Percentiles rank a stretch among this genome's conserved stretches.
phyloP scores from a whole-genome alignment of 2,113 vertebrate species.

The Boleophthalmus pectinirostris region DNA sequence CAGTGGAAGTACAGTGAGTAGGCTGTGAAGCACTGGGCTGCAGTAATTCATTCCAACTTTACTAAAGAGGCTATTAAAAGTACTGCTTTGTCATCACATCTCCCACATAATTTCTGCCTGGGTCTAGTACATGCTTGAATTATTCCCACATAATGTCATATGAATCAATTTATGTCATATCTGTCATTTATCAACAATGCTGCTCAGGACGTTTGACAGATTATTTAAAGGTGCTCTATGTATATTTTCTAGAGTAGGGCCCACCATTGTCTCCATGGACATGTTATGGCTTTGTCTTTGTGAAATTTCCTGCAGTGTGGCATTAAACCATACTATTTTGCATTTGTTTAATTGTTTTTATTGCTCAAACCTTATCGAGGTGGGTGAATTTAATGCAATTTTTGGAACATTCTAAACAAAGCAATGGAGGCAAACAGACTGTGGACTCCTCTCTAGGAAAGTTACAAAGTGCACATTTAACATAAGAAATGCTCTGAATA shows the following conservation, averaged over 20 bases:
- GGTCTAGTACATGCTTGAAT: not conserved
- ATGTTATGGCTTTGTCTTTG: too few species aligned
- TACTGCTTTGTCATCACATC: constrained; percentile 56
- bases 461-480: not conserved
- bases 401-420: too few species aligned
- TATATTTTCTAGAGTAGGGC: too few species aligned
- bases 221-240: not conserved
- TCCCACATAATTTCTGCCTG: constrained; percentile 12
- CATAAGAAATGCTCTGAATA: not conserved
- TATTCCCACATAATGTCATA: not conserved
- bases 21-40: constrained; percentile 14
- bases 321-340: too few species aligned
- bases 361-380: too few species aligned
- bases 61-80: constrained; percentile 31
- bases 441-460: too few species aligned
- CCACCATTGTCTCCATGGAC: too few species aligned
- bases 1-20: constrained; percentile 28
- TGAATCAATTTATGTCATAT: not conserved
- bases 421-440: too few species aligned
- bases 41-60: constrained; percentile 50
- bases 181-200: not conserved
- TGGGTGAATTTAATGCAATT: too few species aligned
- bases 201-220: not conserved
- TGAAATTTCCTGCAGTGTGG: too few species aligned
- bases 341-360: too few species aligned